Base-by-base conservation (phyloP, 1,140 invertebrate species). In the Nylanderia fulva region DNA sequence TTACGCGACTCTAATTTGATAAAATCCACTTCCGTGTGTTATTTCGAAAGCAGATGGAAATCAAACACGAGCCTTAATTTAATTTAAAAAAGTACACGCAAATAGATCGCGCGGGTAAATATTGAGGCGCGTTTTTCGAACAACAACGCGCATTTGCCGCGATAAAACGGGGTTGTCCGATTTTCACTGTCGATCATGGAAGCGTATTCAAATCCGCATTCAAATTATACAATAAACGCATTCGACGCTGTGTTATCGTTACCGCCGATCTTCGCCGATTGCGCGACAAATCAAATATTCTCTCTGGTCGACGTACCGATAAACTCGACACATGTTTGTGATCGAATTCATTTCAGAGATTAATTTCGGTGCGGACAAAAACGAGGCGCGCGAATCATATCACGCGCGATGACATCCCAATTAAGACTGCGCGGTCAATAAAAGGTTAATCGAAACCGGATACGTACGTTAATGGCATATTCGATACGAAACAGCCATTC, bases 261-360 rank as follows among this genome's bases (percentile, higher is more conserved):
- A 86, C 64, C 79, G 80, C 66, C 71, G 72, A 76, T 86, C 79
- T 54, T 74, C 33, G 39, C 39, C 86, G 77, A 84, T 87, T 77
- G 66, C 86, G 86, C 42, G 60, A 72, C 77, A 84, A 71, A 87
- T 87, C 85, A 75, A 75, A 68, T 61, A 63, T 63, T 56, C 69
- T 72, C 71, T 86, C 61, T 61, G 71, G 61, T 39, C 56, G 80
- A 68, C 66, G 80, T 13, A 15, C 24, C 80, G 86, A 84, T 88
- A 88, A 88, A 75, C 82, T 72, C 52, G 39, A 33, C 72, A 68
- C 64, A 82, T 69, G 75, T 86, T 88, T 58, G 21, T 87, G 84
- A 84, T 89, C 85, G 85, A 86, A 88, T 89, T 88, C 85, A 88
- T 88, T 88, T 88, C 52, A 66, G 77, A 86, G 72, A 87, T 88